Base-by-base conservation (phyloP, 92 coral and sea anemone genomes). In the Phenganax subtilis region DNA sequence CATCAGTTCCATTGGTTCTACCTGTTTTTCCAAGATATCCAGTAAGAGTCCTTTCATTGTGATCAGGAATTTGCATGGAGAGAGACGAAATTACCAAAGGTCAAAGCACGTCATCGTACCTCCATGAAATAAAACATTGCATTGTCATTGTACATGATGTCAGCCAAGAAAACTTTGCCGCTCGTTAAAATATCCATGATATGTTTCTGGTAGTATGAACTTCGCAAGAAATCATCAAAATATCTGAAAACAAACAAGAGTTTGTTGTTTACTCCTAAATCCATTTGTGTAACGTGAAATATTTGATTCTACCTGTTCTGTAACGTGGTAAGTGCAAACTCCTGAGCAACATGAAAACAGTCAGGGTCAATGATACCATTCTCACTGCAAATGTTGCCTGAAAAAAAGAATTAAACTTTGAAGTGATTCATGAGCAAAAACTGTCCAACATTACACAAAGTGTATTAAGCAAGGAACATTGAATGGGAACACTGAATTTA, bases 61-160 rank as follows among this genome's bases (percentile, higher is more conserved):
- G 25, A 20, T 72, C 16, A 47, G 12, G 51, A 25, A 37, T n/a
- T 20, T 3, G 20, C 6, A 17, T 11, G 30, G 55, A 29, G 2
- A 20, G 25, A 20, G 25, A 20, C 25, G 25, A 20, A 20, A 20
- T 20, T 20, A 72, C 55, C 15, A 29, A 28, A 20, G 51, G 25
- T 51, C 20, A 54, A 47, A 72, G 12, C 29, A 58, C 8, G 12
- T 14, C 51, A 28, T 54, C 90, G 68, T 76, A 93, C 98, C 93
- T 93, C 98, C 98, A 93, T 93, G 58, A 94, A 94, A 80, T 94
- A 92, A 80, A 94, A 94, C 92, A 94, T 87, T 44, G 97, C 93
- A 82, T 86, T 90, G 76, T 92, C 92, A 90, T 94, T 94, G 85
- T 90, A 92, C 54, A 94, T 78, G 75, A 94, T 83, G 57, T 94